These are phyloP conservation scores for Paramisgurnus dabryanus DNA, from an alignment of 2,113 vertebrate species.

Conservation along the genomic window DNA sequence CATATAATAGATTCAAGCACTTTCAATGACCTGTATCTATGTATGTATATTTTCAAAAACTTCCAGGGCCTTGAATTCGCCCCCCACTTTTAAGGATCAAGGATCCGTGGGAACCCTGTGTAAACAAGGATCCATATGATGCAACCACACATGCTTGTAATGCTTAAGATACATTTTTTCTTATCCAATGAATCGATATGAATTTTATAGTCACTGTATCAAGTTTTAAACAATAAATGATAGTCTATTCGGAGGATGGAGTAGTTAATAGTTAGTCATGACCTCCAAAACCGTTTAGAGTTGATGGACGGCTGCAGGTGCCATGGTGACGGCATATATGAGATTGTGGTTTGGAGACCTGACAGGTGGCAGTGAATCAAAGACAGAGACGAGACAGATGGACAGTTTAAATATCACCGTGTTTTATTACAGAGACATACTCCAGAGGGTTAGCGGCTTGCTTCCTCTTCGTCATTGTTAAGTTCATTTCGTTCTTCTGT, in stretches of 20 bases:
- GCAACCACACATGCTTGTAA: background rate
- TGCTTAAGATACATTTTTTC: too few relatives aligned
- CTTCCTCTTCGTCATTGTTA: slow-evolving; percentile 49
- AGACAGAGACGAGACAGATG: slow-evolving; percentile 53
- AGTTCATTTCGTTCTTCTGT: slow-evolving; percentile 29
- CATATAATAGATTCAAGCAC: too few relatives aligned
- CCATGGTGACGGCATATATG: slow-evolving; percentile 61
- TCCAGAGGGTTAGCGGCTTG: slow-evolving; percentile 64
- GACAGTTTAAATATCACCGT: slow-evolving; percentile 67
- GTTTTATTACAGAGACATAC: slow-evolving; percentile 72
- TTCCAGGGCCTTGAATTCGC: too few relatives aligned
- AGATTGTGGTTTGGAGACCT: slow-evolving; percentile 61
- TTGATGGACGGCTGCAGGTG: slow-evolving; percentile 59
- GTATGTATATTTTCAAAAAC: too few relatives aligned
- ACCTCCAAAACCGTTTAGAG: slow-evolving; percentile 54
- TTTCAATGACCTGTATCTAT: too few relatives aligned
- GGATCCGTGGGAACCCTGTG: too few relatives aligned
- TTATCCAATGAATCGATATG: too few relatives aligned
- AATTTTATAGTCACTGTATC: background rate
- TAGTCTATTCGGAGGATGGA: background rate
- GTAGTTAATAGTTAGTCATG: slow-evolving; percentile 37
- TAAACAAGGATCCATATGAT: background rate
- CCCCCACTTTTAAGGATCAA: too few relatives aligned
- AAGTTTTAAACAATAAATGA: background rate
- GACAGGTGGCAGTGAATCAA: slow-evolving; percentile 66